Evolutionary conservation across 2,113 vertebrate species (phyloP), one percentile per base, ranked within the genome.

Genomic region (Monarcha castaneiventris): DNA sequence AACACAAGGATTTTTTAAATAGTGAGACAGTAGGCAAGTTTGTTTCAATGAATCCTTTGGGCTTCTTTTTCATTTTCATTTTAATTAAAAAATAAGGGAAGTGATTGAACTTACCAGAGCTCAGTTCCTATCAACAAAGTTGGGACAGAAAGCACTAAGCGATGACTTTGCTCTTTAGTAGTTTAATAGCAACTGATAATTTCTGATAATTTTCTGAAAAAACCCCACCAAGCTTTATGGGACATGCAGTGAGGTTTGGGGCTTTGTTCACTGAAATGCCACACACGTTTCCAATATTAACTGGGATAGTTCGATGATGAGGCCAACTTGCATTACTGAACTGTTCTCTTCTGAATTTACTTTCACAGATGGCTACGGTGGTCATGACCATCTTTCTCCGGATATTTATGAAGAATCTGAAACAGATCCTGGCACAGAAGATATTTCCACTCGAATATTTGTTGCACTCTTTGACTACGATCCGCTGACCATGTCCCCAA

Each of bases 391-490:
- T 44, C 98, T 98, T 29, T 99, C 99, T 49, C 98, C 98, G 4
- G 99, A 99, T 44, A 98, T 98, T 91, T 99, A 98, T 4, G 99
- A 99, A 35, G 99, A 99, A 55, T 99, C 98, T 0, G 99, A 99
- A 93, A 98, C 98, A 1, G 98, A 98, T 66, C 97, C 98, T 3
- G 97, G 98, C 7, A 87, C 97, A 10, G 99, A 99, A 23, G 99
- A 99, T 83, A 68, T 98, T 93, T 97, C 98, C 1, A 93, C 97
- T 10, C 98, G 99, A 17, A 98, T 99, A 88, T 99, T 99, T 76
- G 99, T 99, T 94, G 99, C 99, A 23, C 98, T 99, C 44, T 99
- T 99, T 72, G 99, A 99, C 97, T 99, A 99, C 1, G 99, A 99
- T 69, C 99, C 99, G 0, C 97, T 99, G 93, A 99, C 99, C 11